Evolutionary conservation across 1,140 invertebrate genomes (phyloP).

Genomic region (Drosophila lacertosa): DNA sequence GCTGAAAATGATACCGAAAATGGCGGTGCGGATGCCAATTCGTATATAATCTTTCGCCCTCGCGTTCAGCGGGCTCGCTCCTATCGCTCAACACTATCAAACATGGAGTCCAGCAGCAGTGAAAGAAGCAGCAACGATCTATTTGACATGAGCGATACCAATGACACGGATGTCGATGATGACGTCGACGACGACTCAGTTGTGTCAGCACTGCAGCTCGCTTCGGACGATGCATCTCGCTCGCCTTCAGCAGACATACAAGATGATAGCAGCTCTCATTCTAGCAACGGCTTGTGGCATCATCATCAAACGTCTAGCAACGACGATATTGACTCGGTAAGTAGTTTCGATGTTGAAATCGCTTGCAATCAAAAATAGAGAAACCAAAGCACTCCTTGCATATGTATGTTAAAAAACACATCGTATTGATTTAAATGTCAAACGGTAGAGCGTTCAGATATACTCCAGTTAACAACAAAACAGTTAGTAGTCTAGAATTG

Average conservation of each 20-base stretch:
- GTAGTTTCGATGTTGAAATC: not conserved
- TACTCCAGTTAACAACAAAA: not conserved
- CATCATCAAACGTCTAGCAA: slow-evolving; percentile 33
- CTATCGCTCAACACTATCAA: slow-evolving; percentile 27
- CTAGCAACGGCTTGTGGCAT: slow-evolving; percentile 11
- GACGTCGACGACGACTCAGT: not conserved
- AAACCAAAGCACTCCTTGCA: not conserved
- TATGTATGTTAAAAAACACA: not conserved
- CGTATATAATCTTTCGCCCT: slow-evolving; percentile 28
- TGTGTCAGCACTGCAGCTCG: not conserved
- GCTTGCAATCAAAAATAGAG: not conserved
- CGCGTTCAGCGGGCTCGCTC: slow-evolving; percentile 31
- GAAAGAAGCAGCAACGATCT: not conserved
- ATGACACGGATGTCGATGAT: slow-evolving; percentile 9
- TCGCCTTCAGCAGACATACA: not conserved
- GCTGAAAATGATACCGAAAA: slow-evolving; percentile 15
- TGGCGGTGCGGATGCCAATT: not conserved
- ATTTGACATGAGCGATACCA: slow-evolving; percentile 14
- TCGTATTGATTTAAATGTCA: not conserved
- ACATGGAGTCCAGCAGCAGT: not conserved
- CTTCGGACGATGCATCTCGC: not conserved
- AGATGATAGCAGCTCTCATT: slow-evolving; percentile 25
- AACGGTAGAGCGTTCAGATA: not conserved
- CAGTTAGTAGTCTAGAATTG: slow-evolving; percentile 2
- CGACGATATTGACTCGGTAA: slow-evolving; percentile 29